These are phyloP conservation scores for Orthosia incerta DNA, from an alignment of 2,888 invertebrate species.

Conservation along the genomic window DNA sequence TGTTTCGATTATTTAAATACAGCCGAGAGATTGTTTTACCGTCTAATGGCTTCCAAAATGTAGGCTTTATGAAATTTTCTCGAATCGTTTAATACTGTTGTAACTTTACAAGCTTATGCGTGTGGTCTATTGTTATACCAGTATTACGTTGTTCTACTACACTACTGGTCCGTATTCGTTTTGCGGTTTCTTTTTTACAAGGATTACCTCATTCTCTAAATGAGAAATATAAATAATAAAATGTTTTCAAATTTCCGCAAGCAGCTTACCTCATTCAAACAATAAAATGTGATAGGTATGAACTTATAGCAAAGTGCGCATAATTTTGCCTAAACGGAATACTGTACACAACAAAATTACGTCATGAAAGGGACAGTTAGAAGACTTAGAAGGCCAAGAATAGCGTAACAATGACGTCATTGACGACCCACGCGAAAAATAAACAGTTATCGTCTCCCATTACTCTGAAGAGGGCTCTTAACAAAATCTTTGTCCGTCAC, in stretches of 20 bases:
- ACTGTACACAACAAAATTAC: conserved; percentile 56
- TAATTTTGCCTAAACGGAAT: conserved; percentile 47
- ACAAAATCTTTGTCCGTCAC: conserved; percentile 51
- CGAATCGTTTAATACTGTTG: conserved; percentile 37
- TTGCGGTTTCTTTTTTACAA: conserved; percentile 38
- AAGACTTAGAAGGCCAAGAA: conserved; percentile 68
- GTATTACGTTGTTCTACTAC: conserved; percentile 27
- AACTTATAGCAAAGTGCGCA: conserved; percentile 49
- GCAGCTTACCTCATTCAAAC: conserved; percentile 41
- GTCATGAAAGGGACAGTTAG: conserved; percentile 68
- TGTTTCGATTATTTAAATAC: neutral
- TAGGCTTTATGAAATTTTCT: conserved; percentile 20
- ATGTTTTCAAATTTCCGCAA: conserved; percentile 19
- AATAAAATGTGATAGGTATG: conserved; percentile 42
- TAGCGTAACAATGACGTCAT: conserved; percentile 68
- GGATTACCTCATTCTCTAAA: conserved; percentile 42
- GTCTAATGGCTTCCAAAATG: conserved; percentile 13
- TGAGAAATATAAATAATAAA: conserved; percentile 45
- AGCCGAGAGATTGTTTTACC: neutral
- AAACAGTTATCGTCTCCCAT: conserved; percentile 66
- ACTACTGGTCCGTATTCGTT: conserved; percentile 27
- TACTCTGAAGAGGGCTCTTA: conserved; percentile 56
- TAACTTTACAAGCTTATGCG: conserved; percentile 38
- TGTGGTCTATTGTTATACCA: conserved; percentile 41
- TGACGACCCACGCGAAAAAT: conserved; percentile 64